Evolutionary conservation across 2,888 invertebrate genomes (phyloP).

Genomic region (Zootermopsis nevadensis): DNA sequence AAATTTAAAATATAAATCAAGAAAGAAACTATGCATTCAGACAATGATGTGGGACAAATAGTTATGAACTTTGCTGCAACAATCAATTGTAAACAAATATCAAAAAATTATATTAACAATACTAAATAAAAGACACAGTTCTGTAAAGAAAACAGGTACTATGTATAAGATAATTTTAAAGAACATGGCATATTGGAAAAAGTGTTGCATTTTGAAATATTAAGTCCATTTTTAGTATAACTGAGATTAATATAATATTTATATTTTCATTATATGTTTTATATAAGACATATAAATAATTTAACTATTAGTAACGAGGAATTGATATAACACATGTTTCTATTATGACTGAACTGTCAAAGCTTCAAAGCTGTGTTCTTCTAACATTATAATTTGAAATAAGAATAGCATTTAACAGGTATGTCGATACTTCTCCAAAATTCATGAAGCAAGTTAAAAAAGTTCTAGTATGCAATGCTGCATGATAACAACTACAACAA

Average conservation of each 20-base stretch:
- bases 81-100: no score
- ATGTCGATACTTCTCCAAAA: slow-evolving; percentile 16
- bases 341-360: slow-evolving; percentile 9
- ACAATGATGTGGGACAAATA: no score
- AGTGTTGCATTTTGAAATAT: neutral
- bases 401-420: slow-evolving; percentile 21
- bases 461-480: neutral
- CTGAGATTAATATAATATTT: neutral
- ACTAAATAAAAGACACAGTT: no score
- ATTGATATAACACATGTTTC: neutral
- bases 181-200: neutral
- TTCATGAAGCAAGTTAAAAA: neutral
- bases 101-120: no score
- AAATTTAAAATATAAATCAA: no score
- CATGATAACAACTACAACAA: neutral
- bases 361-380: slow-evolving; percentile 15
- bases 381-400: neutral
- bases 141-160: no score
- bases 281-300: neutral
- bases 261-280: neutral
- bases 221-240: neutral
- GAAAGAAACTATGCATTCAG: no score
- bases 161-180: neutral
- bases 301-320: neutral
- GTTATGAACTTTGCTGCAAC: no score